A percentile compares a stretch with the other conserved stretches of the same genome.
phyloP scores from a whole-genome alignment of 2,113 vertebrate genomes.

The Engraulis encrasicolus region DNA sequence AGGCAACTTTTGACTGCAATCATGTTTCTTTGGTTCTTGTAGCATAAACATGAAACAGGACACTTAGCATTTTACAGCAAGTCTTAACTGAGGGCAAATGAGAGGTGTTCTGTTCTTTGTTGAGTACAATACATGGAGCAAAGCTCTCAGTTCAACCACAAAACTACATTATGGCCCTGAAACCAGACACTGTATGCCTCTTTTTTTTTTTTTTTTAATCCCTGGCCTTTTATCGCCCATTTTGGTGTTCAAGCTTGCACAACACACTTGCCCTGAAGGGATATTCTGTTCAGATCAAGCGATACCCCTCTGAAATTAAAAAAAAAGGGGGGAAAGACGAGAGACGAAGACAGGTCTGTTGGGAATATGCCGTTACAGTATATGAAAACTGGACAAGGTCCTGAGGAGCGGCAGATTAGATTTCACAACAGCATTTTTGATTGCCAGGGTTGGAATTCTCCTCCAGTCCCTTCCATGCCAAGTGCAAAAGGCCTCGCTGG shows the following conservation, averaged over 20 bases:
- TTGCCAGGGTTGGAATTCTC: neutral
- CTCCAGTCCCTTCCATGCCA: neutral
- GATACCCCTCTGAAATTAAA: neutral
- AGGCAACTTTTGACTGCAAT: neutral
- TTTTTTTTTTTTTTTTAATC: neutral
- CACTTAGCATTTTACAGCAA: no score
- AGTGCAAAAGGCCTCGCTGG: neutral
- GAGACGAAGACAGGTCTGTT: neutral
- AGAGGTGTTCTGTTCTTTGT: constrained; percentile 10
- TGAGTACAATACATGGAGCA: neutral
- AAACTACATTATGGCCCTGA: neutral
- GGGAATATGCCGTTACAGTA: constrained; percentile 19
- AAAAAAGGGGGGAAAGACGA: no score
- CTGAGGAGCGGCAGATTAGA: neutral
- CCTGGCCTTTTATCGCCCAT: constrained; percentile 1
- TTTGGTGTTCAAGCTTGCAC: neutral
- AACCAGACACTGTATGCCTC: neutral
- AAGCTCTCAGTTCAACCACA: neutral
- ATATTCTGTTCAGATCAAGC: constrained; percentile 4
- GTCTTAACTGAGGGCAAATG: neutral
- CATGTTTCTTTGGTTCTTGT: neutral
- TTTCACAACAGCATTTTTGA: constrained; percentile 23
- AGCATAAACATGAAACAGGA: neutral
- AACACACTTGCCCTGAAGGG: neutral
- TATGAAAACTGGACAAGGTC: constrained; percentile 20